These are phyloP conservation scores for Drosophila truncata DNA, from an alignment of 1,140 invertebrate genomes.

Conservation along the genomic window DNA sequence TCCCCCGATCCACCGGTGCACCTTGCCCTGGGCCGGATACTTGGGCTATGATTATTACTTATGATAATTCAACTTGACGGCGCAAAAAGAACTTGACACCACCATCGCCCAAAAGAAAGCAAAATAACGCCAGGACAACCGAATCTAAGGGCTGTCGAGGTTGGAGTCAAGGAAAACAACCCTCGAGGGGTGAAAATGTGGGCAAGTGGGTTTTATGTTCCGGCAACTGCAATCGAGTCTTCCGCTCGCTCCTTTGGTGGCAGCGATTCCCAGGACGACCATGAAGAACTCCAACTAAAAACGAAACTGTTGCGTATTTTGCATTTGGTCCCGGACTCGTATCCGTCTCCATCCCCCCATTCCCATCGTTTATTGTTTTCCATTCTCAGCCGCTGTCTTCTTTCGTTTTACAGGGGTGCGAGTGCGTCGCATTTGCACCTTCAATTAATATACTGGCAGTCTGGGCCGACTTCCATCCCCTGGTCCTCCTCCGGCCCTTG, in stretches of 20 bases:
- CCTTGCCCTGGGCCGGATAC: slow-evolving; percentile 45
- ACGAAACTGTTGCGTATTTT: slow-evolving; percentile 79
- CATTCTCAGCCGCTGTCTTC: slow-evolving; percentile 59
- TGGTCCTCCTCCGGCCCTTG: slow-evolving; percentile 27
- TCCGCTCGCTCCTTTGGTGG: slow-evolving; percentile 39
- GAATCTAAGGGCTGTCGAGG: slow-evolving; percentile 6
- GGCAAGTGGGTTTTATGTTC: slow-evolving; percentile 61
- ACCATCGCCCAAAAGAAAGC: slow-evolving; percentile 28
- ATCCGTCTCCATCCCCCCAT: slow-evolving; percentile 7
- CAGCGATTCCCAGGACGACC: slow-evolving; percentile 60
- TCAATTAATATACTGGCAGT: slow-evolving; percentile 71
- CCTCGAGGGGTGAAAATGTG: slow-evolving; percentile 49
- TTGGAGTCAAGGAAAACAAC: slow-evolving; percentile 49
- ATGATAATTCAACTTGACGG: slow-evolving; percentile 78
- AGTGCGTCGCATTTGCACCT: slow-evolving; percentile 80
- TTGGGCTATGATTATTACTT: slow-evolving; percentile 80
- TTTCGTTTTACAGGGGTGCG: slow-evolving; percentile 61
- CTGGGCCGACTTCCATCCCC: slow-evolving; percentile 54
- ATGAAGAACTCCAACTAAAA: slow-evolving; percentile 66
- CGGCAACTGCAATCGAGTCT: slow-evolving; percentile 69
- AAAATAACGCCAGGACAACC: slow-evolving; percentile 53
- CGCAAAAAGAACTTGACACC: slow-evolving; percentile 79
- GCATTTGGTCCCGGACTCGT: slow-evolving; percentile 53
- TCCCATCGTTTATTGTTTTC: slow-evolving; percentile 53
- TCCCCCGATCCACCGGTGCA: slow-evolving; percentile 28